phyloP scores from a whole-genome alignment of 1,140 invertebrate species.

The Heliconius hewitsoni region DNA sequence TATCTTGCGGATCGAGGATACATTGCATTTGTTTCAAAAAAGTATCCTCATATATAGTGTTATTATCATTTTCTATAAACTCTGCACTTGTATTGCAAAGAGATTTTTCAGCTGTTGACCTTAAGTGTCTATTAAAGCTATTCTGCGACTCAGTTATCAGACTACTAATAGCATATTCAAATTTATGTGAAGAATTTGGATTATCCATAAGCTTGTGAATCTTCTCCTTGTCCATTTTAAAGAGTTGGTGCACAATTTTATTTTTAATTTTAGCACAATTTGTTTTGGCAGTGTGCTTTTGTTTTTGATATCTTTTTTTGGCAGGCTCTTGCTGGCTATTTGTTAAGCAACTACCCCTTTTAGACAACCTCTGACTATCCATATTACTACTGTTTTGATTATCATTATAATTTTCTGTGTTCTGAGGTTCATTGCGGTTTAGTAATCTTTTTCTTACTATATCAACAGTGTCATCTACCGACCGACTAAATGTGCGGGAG shows the following conservation, averaged over 20 bases:
- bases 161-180: slow-evolving; percentile 77
- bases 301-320: slow-evolving; percentile 54
- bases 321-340: slow-evolving; percentile 47
- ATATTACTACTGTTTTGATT: slow-evolving; percentile 36
- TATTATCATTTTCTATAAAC: slow-evolving; percentile 70
- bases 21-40: slow-evolving; percentile 79
- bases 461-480: slow-evolving; percentile 74
- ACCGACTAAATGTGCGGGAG: slow-evolving; percentile 65
- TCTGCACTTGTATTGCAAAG: slow-evolving; percentile 61
- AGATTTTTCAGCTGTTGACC: slow-evolving; percentile 73
- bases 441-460: slow-evolving; percentile 66
- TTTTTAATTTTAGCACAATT: slow-evolving; percentile 76
- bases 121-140: slow-evolving; percentile 68
- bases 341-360: slow-evolving; percentile 32
- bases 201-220: slow-evolving; percentile 76
- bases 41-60: slow-evolving; percentile 77
- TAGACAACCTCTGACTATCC: slow-evolving; percentile 31
- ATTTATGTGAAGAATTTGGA: slow-evolving; percentile 72
- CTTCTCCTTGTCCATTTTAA: slow-evolving; percentile 77
- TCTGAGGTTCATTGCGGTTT: slow-evolving; percentile 55
- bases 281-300: slow-evolving; percentile 51
- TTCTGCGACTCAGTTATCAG: slow-evolving; percentile 75
- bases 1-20: slow-evolving; percentile 74
- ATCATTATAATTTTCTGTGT: slow-evolving; percentile 36
- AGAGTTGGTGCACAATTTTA: slow-evolving; percentile 74